Base-by-base conservation (phyloP, 2,113 vertebrate genomes). In the Saccopteryx bilineata region DNA sequence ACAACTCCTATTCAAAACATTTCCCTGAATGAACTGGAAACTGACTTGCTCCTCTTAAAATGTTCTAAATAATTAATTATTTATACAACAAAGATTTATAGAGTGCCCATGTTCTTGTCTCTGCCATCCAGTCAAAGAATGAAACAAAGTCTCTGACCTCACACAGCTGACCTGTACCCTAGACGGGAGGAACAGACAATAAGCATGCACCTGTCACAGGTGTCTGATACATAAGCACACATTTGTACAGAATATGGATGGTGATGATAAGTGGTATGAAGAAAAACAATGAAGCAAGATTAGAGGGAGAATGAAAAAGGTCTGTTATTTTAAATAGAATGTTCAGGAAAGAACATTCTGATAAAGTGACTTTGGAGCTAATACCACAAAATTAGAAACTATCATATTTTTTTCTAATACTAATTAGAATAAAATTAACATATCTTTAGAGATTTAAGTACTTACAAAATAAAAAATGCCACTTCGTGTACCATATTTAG, bases 11-110 rank as follows among this genome's bases (percentile, higher is more conserved):
- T n/a, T 74, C 69, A 85, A 3, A 54, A 50, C 81, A 39, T 80
- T 89, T 92, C 92, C 74, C 90, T 82, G 11, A 92, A 65, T 74
- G 88, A 88, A 86, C 69, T 79, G 87, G 50, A 96, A 93, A 93
- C 23, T 63, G 58, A 89, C 28, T 69, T 89, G 31, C 11, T 91
- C 90, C 80, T 60, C 58, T 92, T 58, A 39, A 87, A 68, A 91
- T 28, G 60, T 90, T 87, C 52, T 87, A 87, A 81, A 92, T 46
- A 85, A 93, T 71, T 76, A 95, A 61, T 28, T 71, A 87, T 48
- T 72, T 19, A 74, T 46, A 90, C 58, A 87, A 60, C 69, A 86
- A 76, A 82, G 78, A 78, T 93, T 88, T 95, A 72, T 72, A 93
- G 46, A 89, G 50, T 6, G 68, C 66, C 65, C 68, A n/a, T 24